Conservation (phyloP, 2,888 invertebrate genomes). For the Dasysyrphus tricinctus region DNA sequence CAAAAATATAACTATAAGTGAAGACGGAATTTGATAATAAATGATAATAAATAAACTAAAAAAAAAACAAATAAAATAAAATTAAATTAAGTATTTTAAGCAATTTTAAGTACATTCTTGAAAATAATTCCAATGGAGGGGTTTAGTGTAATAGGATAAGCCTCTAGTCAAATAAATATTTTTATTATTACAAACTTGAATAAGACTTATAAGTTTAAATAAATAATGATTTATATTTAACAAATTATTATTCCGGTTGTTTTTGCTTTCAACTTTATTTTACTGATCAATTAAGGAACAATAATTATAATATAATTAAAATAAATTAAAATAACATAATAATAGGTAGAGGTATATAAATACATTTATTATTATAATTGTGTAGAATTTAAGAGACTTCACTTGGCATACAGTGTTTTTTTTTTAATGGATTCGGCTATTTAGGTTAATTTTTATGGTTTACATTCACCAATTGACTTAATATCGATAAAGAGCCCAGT, state of each 20-base stretch:
- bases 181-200: conserved; percentile 16
- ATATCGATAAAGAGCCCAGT: conserved; percentile 89
- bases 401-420: conserved; percentile 55
- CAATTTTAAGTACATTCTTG: conserved; percentile 54
- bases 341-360: conserved; percentile 19
- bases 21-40: background rate
- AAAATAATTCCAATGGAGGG: conserved; percentile 62
- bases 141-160: conserved; percentile 57
- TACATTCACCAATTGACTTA: conserved; percentile 87
- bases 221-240: conserved; percentile 75
- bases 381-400: conserved; percentile 48
- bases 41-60: conserved; percentile 18
- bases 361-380: conserved; percentile 8
- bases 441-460: conserved; percentile 78
- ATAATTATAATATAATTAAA: conserved; percentile 36
- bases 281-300: conserved; percentile 67
- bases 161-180: conserved; percentile 70
- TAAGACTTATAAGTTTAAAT: conserved; percentile 50
- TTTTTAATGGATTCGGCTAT: background rate
- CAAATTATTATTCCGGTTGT: conserved; percentile 68
- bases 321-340: conserved; percentile 27
- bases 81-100: conserved; percentile 8
- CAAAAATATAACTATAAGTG: background rate
- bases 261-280: background rate
- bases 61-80: conserved; percentile 1